Evolutionary conservation across 2,888 invertebrate species (phyloP).

Genomic region (Octodonta nipae): DNA sequence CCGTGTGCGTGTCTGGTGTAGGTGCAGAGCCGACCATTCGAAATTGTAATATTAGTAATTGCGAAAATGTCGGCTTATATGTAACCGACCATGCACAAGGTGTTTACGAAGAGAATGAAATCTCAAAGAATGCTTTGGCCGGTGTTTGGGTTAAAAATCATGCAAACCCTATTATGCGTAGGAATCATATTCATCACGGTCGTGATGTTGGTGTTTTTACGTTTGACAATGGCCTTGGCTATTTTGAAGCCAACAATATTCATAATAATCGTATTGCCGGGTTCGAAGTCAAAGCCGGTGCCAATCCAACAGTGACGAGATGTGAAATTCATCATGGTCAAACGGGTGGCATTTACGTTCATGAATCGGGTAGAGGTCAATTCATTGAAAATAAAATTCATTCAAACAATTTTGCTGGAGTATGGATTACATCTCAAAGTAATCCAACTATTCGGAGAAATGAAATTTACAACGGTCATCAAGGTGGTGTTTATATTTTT

Average conservation of each 20-base stretch:
- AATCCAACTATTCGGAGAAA: conserved; percentile 96
- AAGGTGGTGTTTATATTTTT: conserved; percentile 94
- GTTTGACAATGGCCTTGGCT: conserved; percentile 95
- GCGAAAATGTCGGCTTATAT: conserved; percentile 96
- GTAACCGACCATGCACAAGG: conserved; percentile 97
- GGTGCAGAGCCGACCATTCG: conserved; percentile 89
- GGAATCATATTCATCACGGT: conserved; percentile 93
- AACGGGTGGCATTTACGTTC: conserved; percentile 97
- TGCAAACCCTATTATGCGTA: conserved; percentile 94
- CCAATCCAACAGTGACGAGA: conserved; percentile 95
- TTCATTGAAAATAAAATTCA: conserved; percentile 99
- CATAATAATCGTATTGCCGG: conserved; percentile 98
- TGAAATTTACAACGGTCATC: conserved; percentile 96
- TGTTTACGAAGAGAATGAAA: conserved; percentile 96
- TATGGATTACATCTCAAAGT: conserved; percentile 98
- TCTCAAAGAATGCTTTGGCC: conserved; percentile 91
- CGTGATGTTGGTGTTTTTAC: conserved; percentile 95
- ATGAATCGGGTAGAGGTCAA: conserved; percentile 95
- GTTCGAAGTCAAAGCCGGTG: conserved; percentile 97
- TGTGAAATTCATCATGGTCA: conserved; percentile 99
- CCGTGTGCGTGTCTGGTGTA: conserved; percentile 92
- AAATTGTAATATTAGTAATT: conserved; percentile 96
- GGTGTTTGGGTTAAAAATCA: conserved; percentile 99
- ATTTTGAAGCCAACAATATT: conserved; percentile 97
- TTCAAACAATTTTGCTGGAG: conserved; percentile 97